A percentile compares a stretch with the other conserved stretches of the same genome.
phyloP scores from a whole-genome alignment of 2,797 vertebrate genomes.

The Molothrus ater region DNA sequence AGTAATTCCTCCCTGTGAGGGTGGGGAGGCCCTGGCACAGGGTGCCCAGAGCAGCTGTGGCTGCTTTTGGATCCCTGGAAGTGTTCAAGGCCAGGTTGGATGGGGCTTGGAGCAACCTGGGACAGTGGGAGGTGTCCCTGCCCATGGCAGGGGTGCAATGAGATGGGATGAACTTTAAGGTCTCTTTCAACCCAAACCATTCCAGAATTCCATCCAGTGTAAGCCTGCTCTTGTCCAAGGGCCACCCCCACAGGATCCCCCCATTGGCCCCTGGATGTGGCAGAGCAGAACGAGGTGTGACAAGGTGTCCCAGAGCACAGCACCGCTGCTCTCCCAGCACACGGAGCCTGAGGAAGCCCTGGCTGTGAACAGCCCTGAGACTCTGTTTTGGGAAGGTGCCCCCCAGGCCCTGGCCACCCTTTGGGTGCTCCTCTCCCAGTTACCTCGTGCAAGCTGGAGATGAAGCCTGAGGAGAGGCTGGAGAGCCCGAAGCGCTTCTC shows the following conservation, averaged over 20 bases:
- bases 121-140: rapidly evolving
- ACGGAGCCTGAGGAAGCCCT: rapidly evolving
- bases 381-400: neutral
- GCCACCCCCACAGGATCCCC: neutral
- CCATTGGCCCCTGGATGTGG: rapidly evolving
- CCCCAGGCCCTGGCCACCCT: neutral
- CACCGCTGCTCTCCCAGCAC: neutral
- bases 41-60: neutral
- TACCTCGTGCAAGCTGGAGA: slow-evolving; percentile 96
- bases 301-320: neutral
- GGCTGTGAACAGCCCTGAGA: neutral
- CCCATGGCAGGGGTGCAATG: neutral
- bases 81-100: neutral
- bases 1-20: rapidly evolving
- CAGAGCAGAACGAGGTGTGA: neutral
- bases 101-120: rapidly evolving
- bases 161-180: neutral
- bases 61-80: neutral
- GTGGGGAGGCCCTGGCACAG: rapidly evolving
- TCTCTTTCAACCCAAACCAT: neutral
- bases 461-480: slow-evolving; percentile 92
- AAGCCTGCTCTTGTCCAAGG: neutral
- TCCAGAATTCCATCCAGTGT: neutral
- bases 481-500: slow-evolving; percentile 96
- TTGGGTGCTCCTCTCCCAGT: neutral